Evolutionary conservation across 1,140 invertebrate species (phyloP).

Genomic region (Wiebesia pumilae): DNA sequence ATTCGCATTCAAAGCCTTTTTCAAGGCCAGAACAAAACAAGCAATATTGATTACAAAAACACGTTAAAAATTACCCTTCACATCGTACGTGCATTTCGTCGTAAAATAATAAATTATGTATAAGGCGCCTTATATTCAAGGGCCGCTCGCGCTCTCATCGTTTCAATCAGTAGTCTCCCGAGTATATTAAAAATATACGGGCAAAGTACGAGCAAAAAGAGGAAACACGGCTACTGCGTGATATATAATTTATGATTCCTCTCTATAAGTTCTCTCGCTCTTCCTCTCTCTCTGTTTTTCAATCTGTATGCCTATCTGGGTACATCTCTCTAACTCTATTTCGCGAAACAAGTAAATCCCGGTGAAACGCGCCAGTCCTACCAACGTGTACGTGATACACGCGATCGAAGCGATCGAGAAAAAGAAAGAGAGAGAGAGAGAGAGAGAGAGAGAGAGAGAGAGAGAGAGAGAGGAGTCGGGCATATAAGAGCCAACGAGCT

Average conservation of each 20-base stretch:
- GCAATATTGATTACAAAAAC: conserved; percentile 36
- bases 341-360: conserved; percentile 51
- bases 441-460: too few species aligned
- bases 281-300: background rate
- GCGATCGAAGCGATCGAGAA: conserved; percentile 25
- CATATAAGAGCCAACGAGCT: conserved; percentile 18
- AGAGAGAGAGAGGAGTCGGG: background rate
- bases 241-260: conserved; percentile 46
- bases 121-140: conserved; percentile 48
- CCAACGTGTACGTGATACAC: conserved; percentile 9
- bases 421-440: background rate
- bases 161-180: conserved; percentile 52
- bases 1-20: background rate
- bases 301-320: background rate
- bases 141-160: conserved; percentile 8
- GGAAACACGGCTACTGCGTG: conserved; percentile 10
- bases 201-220: conserved; percentile 22
- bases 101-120: conserved; percentile 49
- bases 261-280: background rate
- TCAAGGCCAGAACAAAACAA: background rate
- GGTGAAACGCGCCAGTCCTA: background rate
- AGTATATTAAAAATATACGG: conserved; percentile 51
- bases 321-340: background rate
- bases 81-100: conserved; percentile 46
- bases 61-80: conserved; percentile 45